A percentile compares a stretch with the other conserved stretches of the same genome.
Evolutionary conservation across 2,113 vertebrate species (phyloP).

Genomic region (Dinomys branickii): DNA sequence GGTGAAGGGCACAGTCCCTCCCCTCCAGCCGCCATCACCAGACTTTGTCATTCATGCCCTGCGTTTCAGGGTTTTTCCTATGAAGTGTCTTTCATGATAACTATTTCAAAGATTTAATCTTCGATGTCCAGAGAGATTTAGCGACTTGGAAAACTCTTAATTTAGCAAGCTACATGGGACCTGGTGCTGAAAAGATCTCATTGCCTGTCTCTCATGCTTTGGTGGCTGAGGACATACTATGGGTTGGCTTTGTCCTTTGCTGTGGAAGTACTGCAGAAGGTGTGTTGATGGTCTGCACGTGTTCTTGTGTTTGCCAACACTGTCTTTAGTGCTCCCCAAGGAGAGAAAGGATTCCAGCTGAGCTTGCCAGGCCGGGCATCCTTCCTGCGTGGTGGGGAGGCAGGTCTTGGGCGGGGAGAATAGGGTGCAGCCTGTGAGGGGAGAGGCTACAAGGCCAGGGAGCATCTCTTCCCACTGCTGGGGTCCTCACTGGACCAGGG

Average conservation of each 20-base stretch:
- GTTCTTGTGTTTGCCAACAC: neutral
- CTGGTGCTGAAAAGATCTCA: neutral
- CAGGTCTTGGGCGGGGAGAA: neutral
- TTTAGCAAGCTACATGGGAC: neutral
- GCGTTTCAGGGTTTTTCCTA: slow-evolving; percentile 17
- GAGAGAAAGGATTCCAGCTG: neutral
- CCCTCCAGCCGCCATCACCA: neutral
- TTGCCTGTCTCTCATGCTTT: neutral
- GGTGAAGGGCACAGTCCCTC: neutral
- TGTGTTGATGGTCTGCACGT: no score
- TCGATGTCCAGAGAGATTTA: neutral
- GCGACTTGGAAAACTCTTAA: neutral
- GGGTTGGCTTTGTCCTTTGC: neutral
- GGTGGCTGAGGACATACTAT: neutral
- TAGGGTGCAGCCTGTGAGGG: neutral
- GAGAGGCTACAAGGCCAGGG: neutral
- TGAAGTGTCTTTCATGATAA: neutral
- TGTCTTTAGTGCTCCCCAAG: neutral
- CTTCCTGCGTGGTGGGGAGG: neutral
- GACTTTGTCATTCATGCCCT: neutral
- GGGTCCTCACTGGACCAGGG: neutral
- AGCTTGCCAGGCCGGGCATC: neutral
- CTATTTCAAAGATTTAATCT: slow-evolving; percentile 22
- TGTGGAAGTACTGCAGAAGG: neutral
- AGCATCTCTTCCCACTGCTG: neutral